A percentile compares a stretch with the other conserved stretches of the same genome.
Conservation (phyloP, 30 jellyfish, hydroid and myxozoan species). For the Aurelia sp. region DNA sequence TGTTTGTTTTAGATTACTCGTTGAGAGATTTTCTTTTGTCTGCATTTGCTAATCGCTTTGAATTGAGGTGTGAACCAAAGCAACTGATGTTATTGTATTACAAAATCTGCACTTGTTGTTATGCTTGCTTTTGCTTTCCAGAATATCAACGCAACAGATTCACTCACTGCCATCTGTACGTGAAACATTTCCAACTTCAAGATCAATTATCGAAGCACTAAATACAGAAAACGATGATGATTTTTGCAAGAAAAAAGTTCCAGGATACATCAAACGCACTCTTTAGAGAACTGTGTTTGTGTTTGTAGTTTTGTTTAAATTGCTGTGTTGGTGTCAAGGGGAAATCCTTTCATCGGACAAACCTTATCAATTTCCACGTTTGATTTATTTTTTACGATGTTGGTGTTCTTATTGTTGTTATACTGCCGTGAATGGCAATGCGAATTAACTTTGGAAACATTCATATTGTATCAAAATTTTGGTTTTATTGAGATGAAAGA, state of each 20-base stretch:
- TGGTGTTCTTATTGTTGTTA: not conserved
- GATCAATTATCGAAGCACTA: constrained; percentile 81
- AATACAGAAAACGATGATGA: constrained; percentile 76
- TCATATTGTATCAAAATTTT: no score
- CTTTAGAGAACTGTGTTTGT: not conserved
- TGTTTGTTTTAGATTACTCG: no score
- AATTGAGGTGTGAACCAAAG: no score
- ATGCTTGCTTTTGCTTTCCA: not conserved
- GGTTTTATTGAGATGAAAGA: no score
- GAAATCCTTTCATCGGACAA: no score
- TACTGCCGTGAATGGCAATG: not conserved
- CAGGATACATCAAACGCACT: constrained; percentile 51
- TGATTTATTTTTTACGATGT: not conserved
- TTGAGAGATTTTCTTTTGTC: no score
- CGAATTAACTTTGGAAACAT: not conserved
- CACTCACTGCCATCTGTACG: constrained; percentile 76
- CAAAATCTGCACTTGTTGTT: no score
- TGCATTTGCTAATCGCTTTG: no score
- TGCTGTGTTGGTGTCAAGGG: no score
- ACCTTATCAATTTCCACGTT: no score
- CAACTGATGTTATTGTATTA: no score
- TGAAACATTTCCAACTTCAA: constrained; percentile 77
- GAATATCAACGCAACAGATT: constrained; percentile 41
- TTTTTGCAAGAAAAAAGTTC: constrained; percentile 46
- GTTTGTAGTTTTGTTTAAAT: no score